phyloP scores from a whole-genome alignment of 2,797 vertebrate species.

The Cossypha heuglini region DNA sequence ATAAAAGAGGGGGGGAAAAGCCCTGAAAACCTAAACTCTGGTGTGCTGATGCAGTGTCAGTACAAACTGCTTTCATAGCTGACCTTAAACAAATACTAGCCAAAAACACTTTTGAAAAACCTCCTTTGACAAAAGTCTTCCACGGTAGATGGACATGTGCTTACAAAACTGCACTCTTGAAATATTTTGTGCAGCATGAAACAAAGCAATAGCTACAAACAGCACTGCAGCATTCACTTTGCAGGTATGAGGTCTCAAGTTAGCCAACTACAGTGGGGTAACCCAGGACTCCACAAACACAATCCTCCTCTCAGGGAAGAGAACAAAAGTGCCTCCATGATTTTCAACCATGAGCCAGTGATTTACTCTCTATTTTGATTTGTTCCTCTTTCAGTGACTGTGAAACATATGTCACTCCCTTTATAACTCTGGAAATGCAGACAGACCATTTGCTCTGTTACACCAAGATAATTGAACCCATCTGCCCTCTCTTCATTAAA shows the following conservation, averaged over 20 bases:
- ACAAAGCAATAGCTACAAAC: neutral
- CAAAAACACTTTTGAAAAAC: neutral
- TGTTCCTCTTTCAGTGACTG: neutral
- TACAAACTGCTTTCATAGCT: neutral
- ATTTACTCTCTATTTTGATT: neutral
- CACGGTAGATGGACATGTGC: neutral
- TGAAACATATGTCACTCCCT: neutral
- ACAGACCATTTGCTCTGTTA: neutral
- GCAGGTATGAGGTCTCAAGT: neutral
- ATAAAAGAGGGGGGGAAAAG: accelerated
- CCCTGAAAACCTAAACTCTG: neutral
- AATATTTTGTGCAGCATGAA: neutral
- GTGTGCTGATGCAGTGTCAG: neutral
- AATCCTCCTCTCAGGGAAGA: neutral
- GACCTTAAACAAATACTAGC: neutral
- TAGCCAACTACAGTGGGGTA: neutral
- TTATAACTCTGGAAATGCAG: neutral
- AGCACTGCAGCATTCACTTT: neutral
- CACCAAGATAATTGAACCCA: neutral
- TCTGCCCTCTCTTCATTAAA: neutral
- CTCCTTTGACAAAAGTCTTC: neutral
- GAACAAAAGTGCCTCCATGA: neutral
- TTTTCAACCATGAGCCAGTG: neutral
- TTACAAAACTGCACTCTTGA: neutral
- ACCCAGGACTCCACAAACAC: neutral